phyloP scores from a whole-genome alignment of 2,797 vertebrate species.

The Nothura maculosa region DNA sequence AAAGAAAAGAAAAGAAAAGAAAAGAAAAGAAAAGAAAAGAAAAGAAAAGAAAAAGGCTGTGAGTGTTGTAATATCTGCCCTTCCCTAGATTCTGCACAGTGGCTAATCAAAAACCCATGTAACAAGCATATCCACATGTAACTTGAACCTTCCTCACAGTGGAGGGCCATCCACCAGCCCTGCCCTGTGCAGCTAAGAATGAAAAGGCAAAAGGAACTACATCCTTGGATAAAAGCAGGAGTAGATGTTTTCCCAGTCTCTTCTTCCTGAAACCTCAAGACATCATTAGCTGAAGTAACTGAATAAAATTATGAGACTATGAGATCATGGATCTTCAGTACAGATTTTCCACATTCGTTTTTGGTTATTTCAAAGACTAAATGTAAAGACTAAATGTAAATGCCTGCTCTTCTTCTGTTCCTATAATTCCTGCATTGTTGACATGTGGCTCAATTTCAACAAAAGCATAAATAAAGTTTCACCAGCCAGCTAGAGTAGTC shows the following conservation, averaged over 20 bases:
- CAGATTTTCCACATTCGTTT: background rate
- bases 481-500: background rate
- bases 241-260: background rate
- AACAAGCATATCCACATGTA: rapidly evolving
- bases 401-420: background rate
- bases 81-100: background rate
- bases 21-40: too few relatives aligned
- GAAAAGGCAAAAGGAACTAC: background rate
- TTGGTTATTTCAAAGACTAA: background rate
- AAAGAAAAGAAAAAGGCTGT: too few relatives aligned
- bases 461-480: background rate
- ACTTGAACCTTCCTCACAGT: background rate
- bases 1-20: too few relatives aligned
- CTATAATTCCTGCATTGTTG: background rate
- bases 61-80: background rate
- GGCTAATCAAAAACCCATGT: background rate
- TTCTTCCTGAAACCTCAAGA: background rate
- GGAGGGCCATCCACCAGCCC: too few relatives aligned
- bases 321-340: background rate
- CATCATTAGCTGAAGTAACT: background rate
- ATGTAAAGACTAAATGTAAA: background rate
- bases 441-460: background rate
- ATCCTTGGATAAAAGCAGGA: background rate
- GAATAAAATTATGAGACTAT: background rate
- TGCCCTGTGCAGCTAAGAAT: background rate